Evolutionary conservation across 2,113 vertebrate genomes (phyloP).

Genomic region (Mohoua ochrocephala): DNA sequence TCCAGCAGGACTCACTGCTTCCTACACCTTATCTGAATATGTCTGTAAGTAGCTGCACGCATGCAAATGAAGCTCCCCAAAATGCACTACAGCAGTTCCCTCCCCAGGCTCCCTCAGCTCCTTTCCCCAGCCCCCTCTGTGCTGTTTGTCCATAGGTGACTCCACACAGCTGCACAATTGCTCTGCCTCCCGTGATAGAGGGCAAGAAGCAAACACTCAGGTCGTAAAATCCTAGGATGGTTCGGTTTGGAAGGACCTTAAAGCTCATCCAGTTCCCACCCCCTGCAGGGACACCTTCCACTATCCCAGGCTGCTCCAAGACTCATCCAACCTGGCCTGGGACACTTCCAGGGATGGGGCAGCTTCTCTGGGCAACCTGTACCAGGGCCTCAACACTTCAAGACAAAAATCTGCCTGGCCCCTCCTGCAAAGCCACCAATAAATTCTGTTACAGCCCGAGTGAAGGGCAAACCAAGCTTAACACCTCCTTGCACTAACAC

Average conservation of each 20-base stretch:
- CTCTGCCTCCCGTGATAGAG: fast-evolving
- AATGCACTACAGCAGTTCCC: background rate
- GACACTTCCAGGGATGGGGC: background rate
- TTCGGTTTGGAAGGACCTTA: background rate
- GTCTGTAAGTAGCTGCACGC: background rate
- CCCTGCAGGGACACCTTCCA: background rate
- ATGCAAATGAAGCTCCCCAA: background rate
- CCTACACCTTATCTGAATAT: background rate
- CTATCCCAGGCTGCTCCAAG: fast-evolving
- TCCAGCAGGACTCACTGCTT: background rate
- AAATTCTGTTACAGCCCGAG: background rate
- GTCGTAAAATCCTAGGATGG: background rate
- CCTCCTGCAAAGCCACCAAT: fast-evolving
- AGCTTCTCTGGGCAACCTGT: background rate
- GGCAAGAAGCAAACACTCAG: background rate
- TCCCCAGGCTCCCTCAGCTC: background rate
- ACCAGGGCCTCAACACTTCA: no score
- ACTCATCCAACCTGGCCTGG: fast-evolving
- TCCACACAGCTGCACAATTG: background rate
- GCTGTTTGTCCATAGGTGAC: background rate
- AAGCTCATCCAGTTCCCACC: no score
- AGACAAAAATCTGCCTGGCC: no score
- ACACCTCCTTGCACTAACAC: fast-evolving
- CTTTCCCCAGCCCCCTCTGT: background rate
- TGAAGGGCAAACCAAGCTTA: background rate